Evolutionary conservation across 1,140 invertebrate genomes (phyloP).

Genomic region (Neodiprion fabricii): DNA sequence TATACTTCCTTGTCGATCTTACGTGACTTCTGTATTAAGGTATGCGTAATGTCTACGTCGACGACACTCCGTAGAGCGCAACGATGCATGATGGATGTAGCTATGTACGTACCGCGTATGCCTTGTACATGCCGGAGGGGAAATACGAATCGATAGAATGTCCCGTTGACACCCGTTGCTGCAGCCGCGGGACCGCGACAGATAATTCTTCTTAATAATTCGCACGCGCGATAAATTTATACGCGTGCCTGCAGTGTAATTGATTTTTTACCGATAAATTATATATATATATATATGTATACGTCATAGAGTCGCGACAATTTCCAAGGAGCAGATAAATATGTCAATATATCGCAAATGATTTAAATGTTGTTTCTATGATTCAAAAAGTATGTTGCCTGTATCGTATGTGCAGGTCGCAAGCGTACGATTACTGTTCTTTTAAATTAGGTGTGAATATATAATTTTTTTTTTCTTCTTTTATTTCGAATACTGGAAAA

Average conservation of each 20-base stretch:
- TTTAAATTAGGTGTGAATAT: neutral
- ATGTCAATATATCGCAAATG: no score
- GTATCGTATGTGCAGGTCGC: neutral
- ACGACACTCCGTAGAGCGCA: neutral
- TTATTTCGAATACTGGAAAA: constrained; percentile 3
- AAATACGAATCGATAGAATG: neutral
- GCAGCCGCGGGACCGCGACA: neutral
- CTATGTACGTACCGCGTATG: no score
- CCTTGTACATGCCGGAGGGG: neutral
- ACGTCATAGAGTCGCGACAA: no score
- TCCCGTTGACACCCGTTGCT: neutral
- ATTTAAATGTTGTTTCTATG: no score
- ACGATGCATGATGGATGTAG: neutral
- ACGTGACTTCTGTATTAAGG: no score
- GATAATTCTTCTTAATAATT: neutral
- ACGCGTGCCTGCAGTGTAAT: neutral
- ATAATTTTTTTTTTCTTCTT: neutral
- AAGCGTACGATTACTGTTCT: neutral
- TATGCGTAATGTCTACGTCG: no score
- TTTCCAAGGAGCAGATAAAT: no score
- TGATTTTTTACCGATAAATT: no score
- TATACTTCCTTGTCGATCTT: no score
- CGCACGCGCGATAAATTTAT: neutral
- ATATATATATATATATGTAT: no score
- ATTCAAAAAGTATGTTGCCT: no score